Conservation (phyloP, 2,797 vertebrate genomes). For the Danio choprae region DNA sequence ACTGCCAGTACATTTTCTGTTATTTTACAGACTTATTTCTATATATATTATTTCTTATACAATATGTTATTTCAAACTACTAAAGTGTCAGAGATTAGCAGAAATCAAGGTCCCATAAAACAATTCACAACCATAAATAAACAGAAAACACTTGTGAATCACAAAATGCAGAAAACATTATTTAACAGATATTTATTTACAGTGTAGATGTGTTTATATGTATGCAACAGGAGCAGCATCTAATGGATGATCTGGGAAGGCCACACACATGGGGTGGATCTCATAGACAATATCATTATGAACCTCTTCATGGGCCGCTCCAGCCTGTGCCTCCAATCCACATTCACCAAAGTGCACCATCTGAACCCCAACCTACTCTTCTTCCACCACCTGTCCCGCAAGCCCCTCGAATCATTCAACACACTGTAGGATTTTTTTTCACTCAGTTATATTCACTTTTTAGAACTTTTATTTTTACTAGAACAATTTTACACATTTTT, state of each 20-base stretch:
- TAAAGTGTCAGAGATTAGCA: no score
- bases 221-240: slow-evolving; percentile 79
- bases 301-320: slow-evolving; percentile 41
- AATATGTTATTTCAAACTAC: no score
- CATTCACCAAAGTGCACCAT: slow-evolving; percentile 68
- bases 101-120: no score
- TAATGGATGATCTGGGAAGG: slow-evolving; percentile 77
- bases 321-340: slow-evolving; percentile 33
- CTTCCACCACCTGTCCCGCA: slow-evolving; percentile 64
- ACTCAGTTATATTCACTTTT: not conserved
- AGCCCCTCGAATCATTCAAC: slow-evolving; percentile 80
- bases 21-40: no score
- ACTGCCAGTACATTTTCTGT: no score
- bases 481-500: not conserved
- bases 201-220: slow-evolving; percentile 38
- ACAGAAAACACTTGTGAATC: no score
- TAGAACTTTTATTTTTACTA: not conserved
- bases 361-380: slow-evolving; percentile 62
- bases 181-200: no score
- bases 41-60: no score
- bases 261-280: slow-evolving; percentile 69
- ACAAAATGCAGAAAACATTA: no score
- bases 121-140: no score
- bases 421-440: slow-evolving; percentile 71
- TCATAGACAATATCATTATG: slow-evolving; percentile 52